These are phyloP conservation scores for Pipa parva DNA, from an alignment of 2,113 vertebrate genomes.

Conservation along the genomic window DNA sequence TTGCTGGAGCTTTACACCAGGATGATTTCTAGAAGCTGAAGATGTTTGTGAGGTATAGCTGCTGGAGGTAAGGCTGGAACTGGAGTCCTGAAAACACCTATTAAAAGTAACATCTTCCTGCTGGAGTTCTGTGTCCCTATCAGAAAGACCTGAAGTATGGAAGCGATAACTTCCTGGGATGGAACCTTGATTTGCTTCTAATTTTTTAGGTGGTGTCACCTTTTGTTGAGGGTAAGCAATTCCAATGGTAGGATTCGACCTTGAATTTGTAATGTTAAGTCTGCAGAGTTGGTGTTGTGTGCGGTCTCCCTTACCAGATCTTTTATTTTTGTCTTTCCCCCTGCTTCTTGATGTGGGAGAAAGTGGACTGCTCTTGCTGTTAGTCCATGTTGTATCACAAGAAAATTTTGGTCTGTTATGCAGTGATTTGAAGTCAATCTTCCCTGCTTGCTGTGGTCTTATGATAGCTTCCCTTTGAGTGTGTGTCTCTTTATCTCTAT, in stretches of 20 bases:
- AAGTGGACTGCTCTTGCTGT: conserved; percentile 64
- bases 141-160: conserved; percentile 68
- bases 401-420: conserved; percentile 68
- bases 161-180: conserved; percentile 72
- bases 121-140: conserved; percentile 68
- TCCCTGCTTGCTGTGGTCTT: conserved; percentile 75
- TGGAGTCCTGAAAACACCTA: conserved; percentile 73
- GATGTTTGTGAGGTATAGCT: conserved; percentile 83
- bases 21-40: conserved; percentile 57
- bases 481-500: conserved; percentile 69
- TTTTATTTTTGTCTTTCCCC: conserved; percentile 66
- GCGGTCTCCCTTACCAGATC: conserved; percentile 66
- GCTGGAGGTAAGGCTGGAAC: conserved; percentile 70
- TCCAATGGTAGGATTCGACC: conserved; percentile 75
- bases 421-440: conserved; percentile 78
- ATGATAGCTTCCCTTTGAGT: conserved; percentile 84
- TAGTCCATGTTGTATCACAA: conserved; percentile 70
- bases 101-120: conserved; percentile 71
- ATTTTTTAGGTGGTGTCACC: conserved; percentile 73
- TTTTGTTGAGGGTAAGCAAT: conserved; percentile 81
- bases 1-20: conserved; percentile 55
- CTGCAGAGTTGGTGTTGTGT: conserved; percentile 80
- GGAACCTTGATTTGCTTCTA: conserved; percentile 59
- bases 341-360: conserved; percentile 71
- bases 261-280: conserved; percentile 70